These are phyloP conservation scores for Achroia grisella DNA, from an alignment of 1,140 invertebrate genomes.

Conservation along the genomic window DNA sequence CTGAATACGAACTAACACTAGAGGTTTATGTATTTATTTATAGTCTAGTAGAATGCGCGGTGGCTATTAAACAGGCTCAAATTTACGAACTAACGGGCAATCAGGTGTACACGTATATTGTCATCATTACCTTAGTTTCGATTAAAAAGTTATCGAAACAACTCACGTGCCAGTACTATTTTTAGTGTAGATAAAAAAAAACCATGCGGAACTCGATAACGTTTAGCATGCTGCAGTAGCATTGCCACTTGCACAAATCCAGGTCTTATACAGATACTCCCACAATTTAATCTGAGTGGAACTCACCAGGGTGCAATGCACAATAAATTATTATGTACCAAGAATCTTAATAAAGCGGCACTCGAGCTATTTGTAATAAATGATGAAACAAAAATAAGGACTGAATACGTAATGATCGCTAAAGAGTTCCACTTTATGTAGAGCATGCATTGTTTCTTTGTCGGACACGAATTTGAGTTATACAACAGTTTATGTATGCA, in stretches of 20 bases:
- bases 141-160: neutral
- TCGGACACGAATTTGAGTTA: neutral
- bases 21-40: too few relatives aligned
- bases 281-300: conserved; percentile 58
- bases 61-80: too few relatives aligned
- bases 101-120: too few relatives aligned
- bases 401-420: conserved; percentile 54
- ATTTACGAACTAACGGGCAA: too few relatives aligned
- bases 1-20: too few relatives aligned
- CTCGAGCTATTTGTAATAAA: conserved; percentile 60
- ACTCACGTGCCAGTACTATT: conserved; percentile 18
- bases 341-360: conserved; percentile 66
- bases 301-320: conserved; percentile 20
- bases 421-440: conserved; percentile 19
- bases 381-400: conserved; percentile 68
- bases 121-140: too few relatives aligned
- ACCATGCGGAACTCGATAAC: neutral
- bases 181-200: conserved; percentile 16
- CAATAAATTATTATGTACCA: conserved; percentile 64
- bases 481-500: too few relatives aligned
- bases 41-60: too few relatives aligned
- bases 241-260: neutral
- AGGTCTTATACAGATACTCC: conserved; percentile 3
- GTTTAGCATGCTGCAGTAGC: too few relatives aligned
- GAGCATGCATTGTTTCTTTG: conserved; percentile 1